Base-by-base conservation (phyloP, 2,888 invertebrate genomes). In the Hyppa rectilinea region DNA sequence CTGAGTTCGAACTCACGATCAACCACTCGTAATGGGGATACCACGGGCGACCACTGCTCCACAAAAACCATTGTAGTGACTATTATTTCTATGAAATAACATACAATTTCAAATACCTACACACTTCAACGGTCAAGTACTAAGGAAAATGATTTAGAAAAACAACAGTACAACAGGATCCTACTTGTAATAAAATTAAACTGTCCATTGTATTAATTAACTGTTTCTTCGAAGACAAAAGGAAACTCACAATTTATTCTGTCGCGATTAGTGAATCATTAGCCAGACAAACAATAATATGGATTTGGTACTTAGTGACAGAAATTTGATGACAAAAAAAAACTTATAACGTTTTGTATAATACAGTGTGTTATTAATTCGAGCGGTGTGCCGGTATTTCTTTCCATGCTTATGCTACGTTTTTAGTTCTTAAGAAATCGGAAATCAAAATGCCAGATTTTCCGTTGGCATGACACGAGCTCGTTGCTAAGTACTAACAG, bases 191-290 rank as follows among this genome's bases (percentile, higher is more conserved):
- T 40, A 26, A 29, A 59, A 40, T 26, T 40, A 38, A 67, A 49
- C 12, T 34, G 12, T n/a, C 43, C 23, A 70, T 55, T 69, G 36
- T 7, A 36, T 31, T 29, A 7, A 36, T 31, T 31, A 23, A 3
- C 14, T 3, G 3, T 23, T 45, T 71, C 56, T 38, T 5, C 20
- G 36, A 36, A 70, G 31, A 47, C 29, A 38, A 58, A 55, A 29
- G 43, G 68, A 43, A 70, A 31, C n/a, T 20, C 70, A 10, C 20
- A 40, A 61, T 36, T n/a, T n/a, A n/a, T n/a, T n/a, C 4, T n/a
- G 12, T 2, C 2, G 2, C n/a, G n/a, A 59, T 29, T n/a, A 40
- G 14, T 69, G 17, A 69, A 23, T 69, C 40, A 69, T 68, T 17
- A 55, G 5, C n/a, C 1, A 49, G 12, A 12, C 14, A 14, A 29